These are phyloP conservation scores for Tinea trinotella DNA, from an alignment of 2,888 invertebrate genomes.

Conservation along the genomic window DNA sequence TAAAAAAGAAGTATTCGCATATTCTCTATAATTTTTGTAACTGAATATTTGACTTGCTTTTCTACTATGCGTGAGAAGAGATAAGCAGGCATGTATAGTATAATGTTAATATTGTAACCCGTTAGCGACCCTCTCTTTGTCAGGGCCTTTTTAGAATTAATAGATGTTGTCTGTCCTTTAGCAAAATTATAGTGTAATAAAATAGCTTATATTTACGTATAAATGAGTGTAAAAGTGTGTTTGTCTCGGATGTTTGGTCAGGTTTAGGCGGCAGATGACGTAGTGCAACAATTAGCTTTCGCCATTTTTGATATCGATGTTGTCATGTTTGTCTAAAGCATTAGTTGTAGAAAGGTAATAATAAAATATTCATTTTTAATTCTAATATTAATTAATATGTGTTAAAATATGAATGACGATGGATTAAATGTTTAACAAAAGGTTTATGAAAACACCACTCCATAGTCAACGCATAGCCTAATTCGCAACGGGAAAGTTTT, in stretches of 20 bases:
- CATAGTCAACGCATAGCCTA: background rate
- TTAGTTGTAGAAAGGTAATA: background rate
- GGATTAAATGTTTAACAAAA: slow-evolving; percentile 7
- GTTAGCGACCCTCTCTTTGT: slow-evolving; percentile 1
- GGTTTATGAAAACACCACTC: slow-evolving; percentile 1
- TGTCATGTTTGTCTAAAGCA: slow-evolving; percentile 1
- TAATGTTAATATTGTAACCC: background rate
- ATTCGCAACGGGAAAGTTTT: slow-evolving; percentile 12
- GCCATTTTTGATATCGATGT: slow-evolving; percentile 1
- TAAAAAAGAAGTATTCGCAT: no score
- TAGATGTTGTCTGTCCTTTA: slow-evolving; percentile 4
- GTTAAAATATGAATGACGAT: slow-evolving; percentile 14
- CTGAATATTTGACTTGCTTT: no score
- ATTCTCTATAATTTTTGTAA: no score
- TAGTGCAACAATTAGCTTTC: background rate
- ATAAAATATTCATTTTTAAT: slow-evolving; percentile 15
- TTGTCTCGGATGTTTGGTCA: slow-evolving; percentile 1
- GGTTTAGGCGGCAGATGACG: background rate
- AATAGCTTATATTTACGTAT: background rate
- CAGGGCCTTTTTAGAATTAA: background rate
- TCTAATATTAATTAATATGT: background rate
- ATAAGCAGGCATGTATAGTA: background rate
- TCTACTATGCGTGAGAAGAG: background rate
- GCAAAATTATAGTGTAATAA: background rate
- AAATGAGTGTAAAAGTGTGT: background rate